Percentiles rank a stretch among this genome's conserved stretches.
Evolutionary conservation across 35 echinoderm and acorn worm species (phyloP).

Genomic region (Holothuria glaberrima): DNA sequence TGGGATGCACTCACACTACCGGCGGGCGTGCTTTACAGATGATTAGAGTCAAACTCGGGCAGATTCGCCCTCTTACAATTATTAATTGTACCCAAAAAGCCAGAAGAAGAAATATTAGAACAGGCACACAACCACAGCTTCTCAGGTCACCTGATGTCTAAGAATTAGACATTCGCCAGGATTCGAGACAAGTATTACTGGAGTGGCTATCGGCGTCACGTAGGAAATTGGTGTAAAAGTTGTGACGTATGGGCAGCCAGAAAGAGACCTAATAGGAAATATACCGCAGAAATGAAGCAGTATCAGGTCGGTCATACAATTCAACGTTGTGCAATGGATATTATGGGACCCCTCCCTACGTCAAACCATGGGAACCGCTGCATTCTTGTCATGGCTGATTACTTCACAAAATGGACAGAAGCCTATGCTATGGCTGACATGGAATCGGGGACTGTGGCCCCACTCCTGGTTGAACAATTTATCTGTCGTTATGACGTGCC

Average conservation of each 20-base stretch:
- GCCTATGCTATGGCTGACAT: slow-evolving; percentile 1
- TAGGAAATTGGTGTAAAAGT: slow-evolving; percentile 1
- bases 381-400: slow-evolving; percentile 20
- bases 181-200: too few relatives aligned
- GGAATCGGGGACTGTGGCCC: slow-evolving; percentile 57
- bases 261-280: neutral
- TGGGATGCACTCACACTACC: too few relatives aligned
- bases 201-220: too few relatives aligned
- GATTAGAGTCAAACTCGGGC: too few relatives aligned
- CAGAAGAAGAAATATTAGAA: too few relatives aligned
- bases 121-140: too few relatives aligned
- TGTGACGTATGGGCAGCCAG: neutral
- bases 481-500: slow-evolving; percentile 48
- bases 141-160: too few relatives aligned
- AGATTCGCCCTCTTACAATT: too few relatives aligned
- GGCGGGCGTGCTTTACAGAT: too few relatives aligned
- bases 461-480: slow-evolving; percentile 17
- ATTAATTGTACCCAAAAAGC: too few relatives aligned
- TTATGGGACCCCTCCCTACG: neutral
- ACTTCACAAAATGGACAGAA: slow-evolving; percentile 57
- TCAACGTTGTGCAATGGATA: neutral
- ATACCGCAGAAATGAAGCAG: neutral
- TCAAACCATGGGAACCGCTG: slow-evolving; percentile 23
- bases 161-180: too few relatives aligned
- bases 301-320: neutral